Base-by-base conservation (phyloP, 2,797 vertebrate genomes). In the Mionectes olivaceus region DNA sequence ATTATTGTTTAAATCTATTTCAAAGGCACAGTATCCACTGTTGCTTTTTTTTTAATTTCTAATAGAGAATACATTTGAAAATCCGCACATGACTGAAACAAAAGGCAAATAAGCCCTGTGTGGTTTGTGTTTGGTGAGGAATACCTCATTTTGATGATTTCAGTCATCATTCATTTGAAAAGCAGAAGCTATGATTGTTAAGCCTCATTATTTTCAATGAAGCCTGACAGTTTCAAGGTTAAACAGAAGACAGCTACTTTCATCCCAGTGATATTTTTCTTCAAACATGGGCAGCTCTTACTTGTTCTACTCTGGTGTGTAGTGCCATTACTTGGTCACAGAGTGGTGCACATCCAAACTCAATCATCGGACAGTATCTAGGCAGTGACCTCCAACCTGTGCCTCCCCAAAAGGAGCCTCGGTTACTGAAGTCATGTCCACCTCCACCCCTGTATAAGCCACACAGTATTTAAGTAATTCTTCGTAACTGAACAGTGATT, bases 241-340 rank as follows among this genome's bases (percentile, higher is more conserved):
- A 96, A 97, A 93, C 95, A 96, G 97, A 96, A 97, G 97, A 96
- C 96, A 97, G 94, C 92, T 96, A 96, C 96, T 97, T 97, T 97
- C 96, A 97, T 95, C 97, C 93, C 93, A 69, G 88, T 94, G 89
- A 92, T 93, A 84, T 96, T 97, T 95, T 79, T 97, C 89, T 95
- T 95, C 96, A 96, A 92, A 95, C 85, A 92, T 30, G 86, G 89
- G 71, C 74, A 87, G 76, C 68, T 88, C 92, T 80, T 88, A 15
- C 94, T 88, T 91, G 69, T 74, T 79, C 60, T 93, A 79, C 70
- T 75, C 17, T 71, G 67, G 14, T 74, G 83, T 94, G 91, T 93
- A 90, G 49, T 83, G 92, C 67, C 90, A 56, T 71, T 83, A 79
- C 92, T 90, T 88, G 81, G 86, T 94, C 96, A 86, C 74, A 91